Base-by-base conservation (phyloP, 2,797 vertebrate species). In the Acrossocheilus fasciatus region DNA sequence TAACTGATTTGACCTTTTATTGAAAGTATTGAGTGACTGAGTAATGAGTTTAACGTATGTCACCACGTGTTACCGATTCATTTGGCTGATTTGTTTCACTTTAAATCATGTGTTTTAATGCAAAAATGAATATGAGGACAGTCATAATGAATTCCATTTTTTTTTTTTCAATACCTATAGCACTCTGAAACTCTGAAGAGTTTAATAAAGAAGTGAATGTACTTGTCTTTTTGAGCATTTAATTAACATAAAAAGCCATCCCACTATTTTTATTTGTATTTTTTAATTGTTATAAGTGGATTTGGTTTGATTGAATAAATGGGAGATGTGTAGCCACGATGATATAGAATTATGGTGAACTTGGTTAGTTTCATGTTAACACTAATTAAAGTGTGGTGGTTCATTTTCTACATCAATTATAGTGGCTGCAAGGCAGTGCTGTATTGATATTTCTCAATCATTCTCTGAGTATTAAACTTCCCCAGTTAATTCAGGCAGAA, bases 1-100 rank as follows among this genome's bases (percentile, higher is more conserved):
- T n/a, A 39, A 79, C 66, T 47, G 54, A 52, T 85, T 85, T 72
- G n/a, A 80, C 47, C 36, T 73, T 73, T 72, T 81, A 64, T 86
- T 73, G 54, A 64, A 36, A n/a, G 20, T 64, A 81, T 66, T 30
- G 68, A 81, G 14, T 50, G 30, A 17, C 11, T 43, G 45, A 59
- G 62, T 77, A 66, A 76, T 84, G 34, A 76, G 15, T 10, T 30
- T 78, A 50, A 75, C 26, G 4, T 52, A 15, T 1, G 14, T 50
- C 41, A 36, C 26, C 30, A 50, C 17, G 18, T 39, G 47, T 70
- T 43, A 78, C 17, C 7, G 6, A 75, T 36, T 18, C 2, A 64
- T 30, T 59, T 12, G 54, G 4, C 82, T 75, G 54, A 64, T 75
- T 64, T 74, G 54, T 47, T 62, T 64, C 11, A 23, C 10, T 66